Evolutionary conservation across 2,888 invertebrate genomes (phyloP), one percentile per base, ranked within the genome.

Genomic region (Ceraclea dissimilis): DNA sequence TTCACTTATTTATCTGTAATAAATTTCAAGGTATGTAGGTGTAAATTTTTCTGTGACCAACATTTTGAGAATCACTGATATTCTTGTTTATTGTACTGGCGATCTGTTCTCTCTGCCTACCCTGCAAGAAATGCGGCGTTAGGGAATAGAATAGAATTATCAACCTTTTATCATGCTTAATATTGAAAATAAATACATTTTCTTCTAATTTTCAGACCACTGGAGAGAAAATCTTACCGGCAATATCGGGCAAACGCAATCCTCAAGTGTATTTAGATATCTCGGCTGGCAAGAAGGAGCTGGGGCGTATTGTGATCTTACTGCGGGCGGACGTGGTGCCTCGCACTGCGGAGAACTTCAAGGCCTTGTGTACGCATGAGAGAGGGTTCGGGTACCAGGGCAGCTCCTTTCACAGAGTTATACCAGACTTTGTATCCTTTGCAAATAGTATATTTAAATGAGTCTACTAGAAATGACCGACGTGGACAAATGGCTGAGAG

Each of bases 231-330:
- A 61, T 61, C 10, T 26, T 61, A 10, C 62, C 62, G 2, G 58
- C 62, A 2, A 39, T 62, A 4, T 18, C 53, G 1, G 63, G 72
- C 57, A 71, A 72, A 60, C 73, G 80, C 60, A 93, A 92, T 71
- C 92, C 92, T 16, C 93, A 95, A 75, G 98, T 99, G 0, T 99
- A 93, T 73, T 89, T 99, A 65, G 98, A 99, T 68, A 85, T 99
- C 54, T 88, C 87, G 65, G 89, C 96, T 55, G 96, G 93, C 2
- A 93, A 88, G 68, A 86, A 86, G 64, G 88, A 89, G 68, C 75
- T 89, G 2, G 98, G 98, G 0, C 79, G 97, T 51, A 85, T 99
- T 63, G 90, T 93, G 4, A 95, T 98, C 79, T 85, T 95, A 78
- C 73, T 98, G 5, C 73, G 97, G 62, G 83, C 90, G 1, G 99